Evolutionary conservation across 2,113 vertebrate genomes (phyloP).

Genomic region (Oxyura jamaicensis): DNA sequence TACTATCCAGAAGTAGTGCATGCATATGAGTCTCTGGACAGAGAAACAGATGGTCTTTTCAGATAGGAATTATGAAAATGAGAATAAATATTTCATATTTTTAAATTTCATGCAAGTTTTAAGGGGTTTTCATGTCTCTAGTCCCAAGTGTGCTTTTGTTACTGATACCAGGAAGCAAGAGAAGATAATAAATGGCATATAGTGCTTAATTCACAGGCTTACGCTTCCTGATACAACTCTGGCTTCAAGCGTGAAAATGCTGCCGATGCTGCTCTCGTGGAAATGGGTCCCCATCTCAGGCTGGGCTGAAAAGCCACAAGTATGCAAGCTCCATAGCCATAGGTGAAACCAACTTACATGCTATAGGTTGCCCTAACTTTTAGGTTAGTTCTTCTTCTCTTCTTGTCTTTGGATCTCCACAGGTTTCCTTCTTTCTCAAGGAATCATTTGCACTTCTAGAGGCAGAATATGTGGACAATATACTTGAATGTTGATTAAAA

Average conservation of each 20-base stretch:
- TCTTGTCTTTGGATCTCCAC: not conserved
- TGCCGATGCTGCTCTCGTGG: not conserved
- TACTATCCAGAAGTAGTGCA: not conserved
- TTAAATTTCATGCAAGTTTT: not conserved
- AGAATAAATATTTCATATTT: slow-evolving; percentile 45
- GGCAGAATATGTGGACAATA: not conserved
- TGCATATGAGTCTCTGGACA: not conserved
- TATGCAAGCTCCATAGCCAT: not conserved
- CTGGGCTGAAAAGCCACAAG: not conserved
- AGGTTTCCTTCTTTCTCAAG: not conserved
- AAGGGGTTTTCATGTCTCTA: not conserved
- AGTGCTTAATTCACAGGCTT: not conserved
- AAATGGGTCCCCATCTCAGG: not conserved
- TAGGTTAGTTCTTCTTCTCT: not conserved
- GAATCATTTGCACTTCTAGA: not conserved
- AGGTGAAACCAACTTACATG: rapidly evolving
- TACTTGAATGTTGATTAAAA: not conserved
- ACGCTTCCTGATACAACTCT: not conserved
- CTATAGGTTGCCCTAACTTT: not conserved
- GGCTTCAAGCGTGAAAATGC: not conserved
- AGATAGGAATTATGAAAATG: slow-evolving; percentile 40
- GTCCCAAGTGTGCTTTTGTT: not conserved
- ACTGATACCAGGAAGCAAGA: not conserved
- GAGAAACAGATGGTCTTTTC: slow-evolving; percentile 38
- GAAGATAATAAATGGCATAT: not conserved